Base-by-base conservation (phyloP, 2,888 invertebrate species). In the Drosophila yooni region DNA sequence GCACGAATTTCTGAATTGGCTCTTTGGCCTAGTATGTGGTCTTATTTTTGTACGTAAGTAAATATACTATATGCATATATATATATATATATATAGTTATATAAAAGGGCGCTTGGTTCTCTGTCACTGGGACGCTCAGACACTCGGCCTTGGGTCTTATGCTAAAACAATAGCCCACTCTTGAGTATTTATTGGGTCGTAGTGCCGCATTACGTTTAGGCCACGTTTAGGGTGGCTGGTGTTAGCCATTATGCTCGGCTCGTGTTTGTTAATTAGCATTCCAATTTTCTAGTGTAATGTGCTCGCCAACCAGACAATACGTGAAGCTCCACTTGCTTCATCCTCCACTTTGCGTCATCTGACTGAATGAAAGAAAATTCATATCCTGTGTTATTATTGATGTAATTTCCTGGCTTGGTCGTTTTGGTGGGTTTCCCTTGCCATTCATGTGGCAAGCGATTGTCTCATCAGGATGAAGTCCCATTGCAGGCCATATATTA, bases 1-100 rank as follows among this genome's bases (percentile, higher is more conserved):
- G 80, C 83, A 80, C 76, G 80, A 88, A 90, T 78, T 83, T 87
- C 82, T 88, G 89, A 88, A 87, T 88, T 87, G 89, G 82, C 82
- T 88, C 82, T 81, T 71, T 76, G 80, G 70, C 33, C 77, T 71
- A 65, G 68, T 81, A 74, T 83, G 73, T 78, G 80, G 80, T 82
- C 80, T 89, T 85, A 85, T 79, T 82, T 77, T 72, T 72, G 69
- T 77, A 70, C 52, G 33, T 6, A 36, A 33, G 36, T 52, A 60
- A 33, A 27, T 66, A 36, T 70, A 33, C n/a, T 69, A 66, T 56
- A 36, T 43, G 33, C 21, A 40, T 18, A 61, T 38, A 36, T 43
- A 43, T 18, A 33, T n/a, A n/a, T n/a, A n/a, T 34, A 13, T 63
- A 36, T 76, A n/a, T 43, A 29, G 46, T 8, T n/a, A 50, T 73